A percentile compares a stretch with the other conserved stretches of the same genome.
These are phyloP conservation scores for Acanthosepion lycidas DNA, from an alignment of 2,888 invertebrate species.

Conservation along the genomic window DNA sequence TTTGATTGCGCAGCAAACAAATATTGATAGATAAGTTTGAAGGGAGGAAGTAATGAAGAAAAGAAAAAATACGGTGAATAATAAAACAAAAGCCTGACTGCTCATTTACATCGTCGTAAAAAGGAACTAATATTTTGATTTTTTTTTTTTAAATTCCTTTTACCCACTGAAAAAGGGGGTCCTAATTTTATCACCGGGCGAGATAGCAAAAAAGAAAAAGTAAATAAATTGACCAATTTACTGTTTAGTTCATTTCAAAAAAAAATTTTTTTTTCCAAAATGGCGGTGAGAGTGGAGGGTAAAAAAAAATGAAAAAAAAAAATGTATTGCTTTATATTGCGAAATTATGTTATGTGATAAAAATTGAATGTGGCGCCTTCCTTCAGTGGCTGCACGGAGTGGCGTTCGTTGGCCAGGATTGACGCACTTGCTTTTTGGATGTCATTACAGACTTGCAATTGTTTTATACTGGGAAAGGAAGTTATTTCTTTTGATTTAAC, in stretches of 20 bases:
- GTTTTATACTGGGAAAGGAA: not conserved
- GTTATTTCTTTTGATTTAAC: slow-evolving; percentile 8
- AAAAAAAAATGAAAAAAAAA: not conserved
- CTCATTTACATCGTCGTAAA: not conserved
- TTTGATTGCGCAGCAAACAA: not conserved
- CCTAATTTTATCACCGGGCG: not conserved
- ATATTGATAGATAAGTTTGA: not conserved
- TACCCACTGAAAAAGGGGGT: not conserved
- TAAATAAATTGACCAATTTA: not conserved
- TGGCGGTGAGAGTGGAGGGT: not conserved
- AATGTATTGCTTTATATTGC: not conserved
- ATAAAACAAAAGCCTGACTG: not conserved
- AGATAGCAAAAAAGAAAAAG: not conserved
- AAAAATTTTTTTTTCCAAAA: not conserved
- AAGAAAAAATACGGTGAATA: not conserved
- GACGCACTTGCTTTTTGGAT: not conserved
- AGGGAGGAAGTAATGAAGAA: not conserved
- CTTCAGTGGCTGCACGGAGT: not conserved
- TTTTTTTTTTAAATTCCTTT: too few species aligned
- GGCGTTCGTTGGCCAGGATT: not conserved
- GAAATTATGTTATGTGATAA: slow-evolving; percentile 33
- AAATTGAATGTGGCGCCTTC: slow-evolving; percentile 33
- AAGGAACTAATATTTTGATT: not conserved
- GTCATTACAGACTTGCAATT: not conserved
- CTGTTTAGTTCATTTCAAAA: not conserved